A percentile compares a stretch with the other conserved stretches of the same genome.
Evolutionary conservation across 2,888 invertebrate genomes (phyloP).

Genomic region (Eupithecia inturbata): DNA sequence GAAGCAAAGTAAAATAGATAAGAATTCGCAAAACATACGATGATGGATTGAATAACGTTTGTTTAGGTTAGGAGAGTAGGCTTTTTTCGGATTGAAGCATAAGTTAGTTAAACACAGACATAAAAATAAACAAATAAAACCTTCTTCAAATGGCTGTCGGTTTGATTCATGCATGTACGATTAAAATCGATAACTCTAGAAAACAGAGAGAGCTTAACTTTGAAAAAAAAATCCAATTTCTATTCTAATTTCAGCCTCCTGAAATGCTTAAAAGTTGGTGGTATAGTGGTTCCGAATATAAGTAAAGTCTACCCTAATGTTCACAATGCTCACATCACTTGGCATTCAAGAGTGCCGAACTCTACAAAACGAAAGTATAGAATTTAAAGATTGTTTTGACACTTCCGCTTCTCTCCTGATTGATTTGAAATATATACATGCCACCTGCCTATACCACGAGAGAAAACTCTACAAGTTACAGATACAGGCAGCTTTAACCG

Average conservation of each 20-base stretch:
- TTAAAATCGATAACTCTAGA: background rate
- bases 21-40: slow-evolving; percentile 3
- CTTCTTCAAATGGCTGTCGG: background rate
- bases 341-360: background rate
- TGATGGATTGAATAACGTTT: background rate
- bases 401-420: background rate
- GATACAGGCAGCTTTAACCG: background rate
- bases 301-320: background rate
- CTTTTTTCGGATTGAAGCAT: background rate
- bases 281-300: background rate
- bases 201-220: background rate
- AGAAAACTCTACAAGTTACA: background rate
- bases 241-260: background rate
- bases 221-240: too few species aligned
- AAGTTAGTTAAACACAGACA: background rate
- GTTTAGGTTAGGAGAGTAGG: background rate
- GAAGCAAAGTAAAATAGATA: slow-evolving; percentile 6
- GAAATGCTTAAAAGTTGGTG: background rate
- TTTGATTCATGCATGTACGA: background rate
- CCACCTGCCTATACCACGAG: background rate
- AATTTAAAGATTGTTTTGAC: background rate
- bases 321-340: background rate
- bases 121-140: background rate
- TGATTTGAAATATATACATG: background rate
- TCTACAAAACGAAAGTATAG: background rate